A percentile compares a stretch with the other conserved stretches of the same genome.
Conservation (phyloP, 2,113 vertebrate genomes). For the Serilophus lunatus region DNA sequence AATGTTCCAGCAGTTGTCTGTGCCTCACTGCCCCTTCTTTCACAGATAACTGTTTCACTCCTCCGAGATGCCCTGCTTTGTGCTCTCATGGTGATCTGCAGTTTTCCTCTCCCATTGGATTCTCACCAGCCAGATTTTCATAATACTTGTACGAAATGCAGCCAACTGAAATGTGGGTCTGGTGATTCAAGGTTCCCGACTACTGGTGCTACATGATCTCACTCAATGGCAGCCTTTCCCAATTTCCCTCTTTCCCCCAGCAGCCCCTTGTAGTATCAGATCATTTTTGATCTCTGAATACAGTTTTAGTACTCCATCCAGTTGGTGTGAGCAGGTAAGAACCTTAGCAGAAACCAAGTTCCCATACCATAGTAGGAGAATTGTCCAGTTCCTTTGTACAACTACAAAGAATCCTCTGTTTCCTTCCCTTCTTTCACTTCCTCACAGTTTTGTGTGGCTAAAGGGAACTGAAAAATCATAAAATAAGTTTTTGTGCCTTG, state of each 20-base stretch:
- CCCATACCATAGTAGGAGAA: background rate
- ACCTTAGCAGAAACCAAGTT: background rate
- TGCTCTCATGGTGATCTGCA: background rate
- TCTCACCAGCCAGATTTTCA: background rate
- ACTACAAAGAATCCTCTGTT: background rate
- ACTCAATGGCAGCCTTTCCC: background rate
- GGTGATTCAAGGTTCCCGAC: background rate
- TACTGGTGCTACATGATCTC: background rate
- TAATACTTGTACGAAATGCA: fast-evolving
- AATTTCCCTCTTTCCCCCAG: background rate
- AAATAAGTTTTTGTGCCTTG: background rate
- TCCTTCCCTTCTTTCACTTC: background rate
- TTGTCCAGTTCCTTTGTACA: background rate
- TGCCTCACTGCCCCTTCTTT: background rate
- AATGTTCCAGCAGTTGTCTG: background rate
- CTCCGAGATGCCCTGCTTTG: background rate
- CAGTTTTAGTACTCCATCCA: background rate
- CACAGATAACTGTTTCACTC: background rate
- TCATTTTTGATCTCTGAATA: background rate
- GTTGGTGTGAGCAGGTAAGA: background rate
- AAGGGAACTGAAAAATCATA: conserved; percentile 2
- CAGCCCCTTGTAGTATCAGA: background rate
- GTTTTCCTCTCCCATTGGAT: background rate
- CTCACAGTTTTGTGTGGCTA: background rate
- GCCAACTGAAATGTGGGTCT: background rate